Conservation (phyloP, 2,888 invertebrate genomes). For the Alcis repandata region DNA sequence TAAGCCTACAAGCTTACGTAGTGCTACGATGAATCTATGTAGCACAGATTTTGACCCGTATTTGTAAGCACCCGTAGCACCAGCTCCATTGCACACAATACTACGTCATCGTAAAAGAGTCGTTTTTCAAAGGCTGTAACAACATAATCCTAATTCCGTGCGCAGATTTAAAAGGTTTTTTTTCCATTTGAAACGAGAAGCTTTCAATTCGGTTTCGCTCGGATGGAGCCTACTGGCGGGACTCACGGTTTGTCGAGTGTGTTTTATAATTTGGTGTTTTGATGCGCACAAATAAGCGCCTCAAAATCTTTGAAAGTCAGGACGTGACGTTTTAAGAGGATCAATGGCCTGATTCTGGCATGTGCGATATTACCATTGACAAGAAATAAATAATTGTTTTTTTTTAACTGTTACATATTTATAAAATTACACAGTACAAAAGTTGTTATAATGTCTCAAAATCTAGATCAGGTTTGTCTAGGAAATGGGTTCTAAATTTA, state of each 20-base stretch:
- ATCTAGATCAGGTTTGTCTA: no score
- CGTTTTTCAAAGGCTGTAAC: conserved; percentile 13
- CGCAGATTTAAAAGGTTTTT: conserved; percentile 29
- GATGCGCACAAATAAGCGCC: background rate
- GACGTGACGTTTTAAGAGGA: background rate
- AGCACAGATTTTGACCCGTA: no score
- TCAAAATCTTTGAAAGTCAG: background rate
- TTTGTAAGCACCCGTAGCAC: background rate
- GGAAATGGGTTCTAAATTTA: no score
- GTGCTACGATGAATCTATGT: no score
- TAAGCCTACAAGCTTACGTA: no score
- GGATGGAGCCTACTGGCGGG: conserved; percentile 31
- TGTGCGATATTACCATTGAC: no score
- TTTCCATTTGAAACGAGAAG: conserved; percentile 28
- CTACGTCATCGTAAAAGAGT: conserved; percentile 11
- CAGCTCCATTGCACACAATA: background rate
- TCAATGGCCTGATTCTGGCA: no score
- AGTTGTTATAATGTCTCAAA: no score
- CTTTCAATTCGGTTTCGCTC: conserved; percentile 32
- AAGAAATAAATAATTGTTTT: no score
- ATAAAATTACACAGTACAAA: no score
- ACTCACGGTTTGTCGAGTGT: conserved; percentile 21
- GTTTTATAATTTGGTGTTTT: conserved; percentile 22
- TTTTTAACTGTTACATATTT: no score
- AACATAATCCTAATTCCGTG: conserved; percentile 22